Base-by-base conservation (phyloP, 2,888 invertebrate genomes). In the Hemicrepidius hirtus region DNA sequence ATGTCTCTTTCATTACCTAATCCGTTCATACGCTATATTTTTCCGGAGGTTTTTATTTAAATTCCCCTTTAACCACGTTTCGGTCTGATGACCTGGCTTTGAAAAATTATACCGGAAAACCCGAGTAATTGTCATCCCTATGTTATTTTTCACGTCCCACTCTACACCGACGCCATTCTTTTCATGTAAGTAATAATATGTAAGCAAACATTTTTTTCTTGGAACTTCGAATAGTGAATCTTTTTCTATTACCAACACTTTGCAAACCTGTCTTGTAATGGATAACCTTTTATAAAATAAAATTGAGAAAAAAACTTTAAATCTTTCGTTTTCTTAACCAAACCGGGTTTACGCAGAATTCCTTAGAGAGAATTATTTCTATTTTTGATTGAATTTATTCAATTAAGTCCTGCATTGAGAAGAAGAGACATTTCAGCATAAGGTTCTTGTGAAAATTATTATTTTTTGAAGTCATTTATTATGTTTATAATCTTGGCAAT, bases 311-410 rank as follows among this genome's bases (percentile, higher is more conserved):
- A 37, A 10, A 37, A 37, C 10, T 6, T 40, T 6, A 40, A 40
- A 40, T n/a, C 10, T 40, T n/a, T n/a, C n/a, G 10, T 40, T n/a
- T n/a, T 6, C 3, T 40, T 40, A 13, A 40, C 3, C 40, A 40
- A 13, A 13, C 13, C 40, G 40, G 40, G 13, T 65, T 65, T 64
- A 53, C 41, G 20, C 50, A 46, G 40, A 28, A 66, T 55, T 41
- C 66, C 66, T 55, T 3, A 37, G 18, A 40, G 16, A 9, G 49
- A 32, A 65, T 53, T 65, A 53, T 37, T 32, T 55, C 44, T 66
- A 66, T 41, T 55, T 66, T 53, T 66, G 44, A 18, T 57, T 3
- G 32, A 9, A 32, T 32, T 41, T 41, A 13, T 1, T 41, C 1
- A 41, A 7, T 41, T n/a, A 10, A 3, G 5, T 2, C 46, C 6